Conservation (phyloP, 2,797 vertebrate species). For the Ispidina lecontei region DNA sequence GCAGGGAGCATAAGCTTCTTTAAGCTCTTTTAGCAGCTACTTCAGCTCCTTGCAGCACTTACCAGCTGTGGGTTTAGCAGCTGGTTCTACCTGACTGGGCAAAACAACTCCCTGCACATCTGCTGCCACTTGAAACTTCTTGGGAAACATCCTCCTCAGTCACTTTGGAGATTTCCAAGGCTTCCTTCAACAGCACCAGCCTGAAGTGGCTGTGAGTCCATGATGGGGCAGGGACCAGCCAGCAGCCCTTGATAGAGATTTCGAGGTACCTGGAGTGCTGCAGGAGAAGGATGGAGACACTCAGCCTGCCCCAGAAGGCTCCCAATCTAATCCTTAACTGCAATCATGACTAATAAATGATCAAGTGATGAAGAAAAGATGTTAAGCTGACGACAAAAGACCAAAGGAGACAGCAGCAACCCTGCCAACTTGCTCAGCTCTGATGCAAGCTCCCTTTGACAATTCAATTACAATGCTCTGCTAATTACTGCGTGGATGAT, state of each 20-base stretch:
- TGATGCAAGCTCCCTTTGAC: not conserved
- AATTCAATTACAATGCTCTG: not conserved
- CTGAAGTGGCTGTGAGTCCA: not conserved
- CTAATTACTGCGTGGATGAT: not conserved
- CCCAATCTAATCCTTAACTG: not conserved
- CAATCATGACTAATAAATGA: not conserved
- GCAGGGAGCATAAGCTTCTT: not conserved
- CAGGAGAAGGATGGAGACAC: not conserved
- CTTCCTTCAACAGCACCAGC: not conserved
- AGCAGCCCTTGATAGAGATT: not conserved
- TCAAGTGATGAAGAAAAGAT: not conserved
- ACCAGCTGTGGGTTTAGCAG: not conserved
- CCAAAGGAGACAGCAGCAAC: not conserved
- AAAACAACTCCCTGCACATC: not conserved
- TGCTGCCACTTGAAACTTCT: not conserved
- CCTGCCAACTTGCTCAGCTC: not conserved
- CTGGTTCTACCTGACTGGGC: not conserved
- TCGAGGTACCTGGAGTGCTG: not conserved
- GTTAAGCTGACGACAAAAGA: not conserved
- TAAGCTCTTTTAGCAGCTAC: not conserved
- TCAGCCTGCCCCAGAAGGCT: not conserved
- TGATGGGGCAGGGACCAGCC: not conserved
- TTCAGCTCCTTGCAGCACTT: not conserved
- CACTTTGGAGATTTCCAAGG: not conserved
- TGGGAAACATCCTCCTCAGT: not conserved